Percentiles rank a stretch among this genome's conserved stretches.
Conservation (phyloP, 2,113 vertebrate genomes). For the Calidris pygmaea region DNA sequence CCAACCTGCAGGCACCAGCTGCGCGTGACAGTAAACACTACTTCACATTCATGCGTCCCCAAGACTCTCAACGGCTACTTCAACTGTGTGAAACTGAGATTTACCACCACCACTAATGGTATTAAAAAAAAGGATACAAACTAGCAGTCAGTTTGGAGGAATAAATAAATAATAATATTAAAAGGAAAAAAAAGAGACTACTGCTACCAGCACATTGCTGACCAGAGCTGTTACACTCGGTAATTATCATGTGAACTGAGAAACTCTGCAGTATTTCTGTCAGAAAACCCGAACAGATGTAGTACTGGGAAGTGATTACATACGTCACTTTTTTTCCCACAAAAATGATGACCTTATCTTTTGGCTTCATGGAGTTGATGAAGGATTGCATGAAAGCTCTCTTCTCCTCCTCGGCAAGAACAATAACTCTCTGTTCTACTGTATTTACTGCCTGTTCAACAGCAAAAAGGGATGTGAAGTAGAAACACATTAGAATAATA, state of each 20-base stretch:
- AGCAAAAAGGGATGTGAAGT: neutral
- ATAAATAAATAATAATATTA: neutral
- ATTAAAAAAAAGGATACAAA: neutral
- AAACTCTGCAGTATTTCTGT: neutral
- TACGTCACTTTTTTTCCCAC: conserved; percentile 91
- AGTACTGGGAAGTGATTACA: conserved; percentile 57
- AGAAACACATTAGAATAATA: neutral
- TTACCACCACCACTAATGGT: neutral
- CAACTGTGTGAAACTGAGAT: neutral
- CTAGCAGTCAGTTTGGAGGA: neutral
- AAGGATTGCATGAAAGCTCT: conserved; percentile 83
- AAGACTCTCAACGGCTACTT: neutral
- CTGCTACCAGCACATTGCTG: neutral
- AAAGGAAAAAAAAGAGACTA: neutral
- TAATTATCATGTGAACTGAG: neutral
- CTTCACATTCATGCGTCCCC: neutral
- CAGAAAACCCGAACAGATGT: neutral
- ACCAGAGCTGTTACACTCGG: neutral
- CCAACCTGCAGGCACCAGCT: neutral
- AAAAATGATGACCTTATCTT: conserved; percentile 93
- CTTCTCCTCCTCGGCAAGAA: conserved; percentile 90
- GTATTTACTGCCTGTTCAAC: conserved; percentile 87
- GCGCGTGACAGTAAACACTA: rapidly evolving
- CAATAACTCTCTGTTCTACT: conserved; percentile 84
- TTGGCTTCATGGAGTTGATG: conserved; percentile 83